These are phyloP conservation scores for Drepana falcataria DNA, from an alignment of 2,888 invertebrate genomes.

Conservation along the genomic window DNA sequence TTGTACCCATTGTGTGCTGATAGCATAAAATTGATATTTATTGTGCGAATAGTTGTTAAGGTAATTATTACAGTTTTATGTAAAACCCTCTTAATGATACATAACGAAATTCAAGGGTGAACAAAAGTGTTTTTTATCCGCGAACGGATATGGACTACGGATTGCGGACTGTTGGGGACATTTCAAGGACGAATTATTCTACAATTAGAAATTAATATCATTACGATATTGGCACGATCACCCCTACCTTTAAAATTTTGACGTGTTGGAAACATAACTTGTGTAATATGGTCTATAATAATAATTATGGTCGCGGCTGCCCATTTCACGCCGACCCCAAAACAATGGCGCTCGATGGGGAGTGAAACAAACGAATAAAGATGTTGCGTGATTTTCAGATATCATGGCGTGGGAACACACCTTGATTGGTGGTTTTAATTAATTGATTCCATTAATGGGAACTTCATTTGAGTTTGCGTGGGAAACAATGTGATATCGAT, in stretches of 20 bases:
- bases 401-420: constrained; percentile 72
- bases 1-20: constrained; percentile 38
- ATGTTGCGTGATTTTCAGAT: constrained; percentile 77
- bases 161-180: no score
- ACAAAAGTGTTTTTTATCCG: no score
- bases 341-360: constrained; percentile 56
- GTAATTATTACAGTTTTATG: background rate
- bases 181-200: constrained; percentile 1
- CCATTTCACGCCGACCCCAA: constrained; percentile 74
- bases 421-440: constrained; percentile 72
- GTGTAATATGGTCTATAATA: no score
- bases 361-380: constrained; percentile 71
- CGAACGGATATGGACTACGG: no score
- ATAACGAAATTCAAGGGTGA: no score
- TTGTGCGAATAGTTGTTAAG: constrained; percentile 13
- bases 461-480: constrained; percentile 50
- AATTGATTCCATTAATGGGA: constrained; percentile 56
- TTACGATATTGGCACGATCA: constrained; percentile 12
- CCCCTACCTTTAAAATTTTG: constrained; percentile 7
- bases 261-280: constrained; percentile 37
- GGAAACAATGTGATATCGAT: constrained; percentile 32
- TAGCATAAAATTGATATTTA: constrained; percentile 48
- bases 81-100: no score
- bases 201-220: constrained; percentile 5
- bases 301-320: constrained; percentile 39